These are phyloP conservation scores for Cossypha polioptera DNA, from an alignment of 2,797 vertebrate species.

Conservation along the genomic window DNA sequence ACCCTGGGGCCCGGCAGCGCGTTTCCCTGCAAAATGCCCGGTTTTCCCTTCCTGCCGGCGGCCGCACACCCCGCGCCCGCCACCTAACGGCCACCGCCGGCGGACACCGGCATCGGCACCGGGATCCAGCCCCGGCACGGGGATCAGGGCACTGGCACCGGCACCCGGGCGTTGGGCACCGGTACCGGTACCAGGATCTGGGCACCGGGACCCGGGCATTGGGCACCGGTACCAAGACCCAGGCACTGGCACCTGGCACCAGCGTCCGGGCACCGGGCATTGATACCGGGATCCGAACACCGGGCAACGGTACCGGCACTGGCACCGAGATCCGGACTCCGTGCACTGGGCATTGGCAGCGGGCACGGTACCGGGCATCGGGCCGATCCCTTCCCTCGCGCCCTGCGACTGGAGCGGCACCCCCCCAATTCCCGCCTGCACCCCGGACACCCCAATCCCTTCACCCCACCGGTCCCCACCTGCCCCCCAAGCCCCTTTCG, in stretches of 20 bases:
- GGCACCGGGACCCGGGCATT: accelerated
- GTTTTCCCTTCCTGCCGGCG: neutral
- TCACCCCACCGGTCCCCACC: neutral
- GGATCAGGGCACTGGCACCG: too few relatives aligned
- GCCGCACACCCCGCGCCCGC: constrained; percentile 14
- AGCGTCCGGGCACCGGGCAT: too few relatives aligned
- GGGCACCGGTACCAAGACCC: neutral
- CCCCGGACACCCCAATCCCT: too few relatives aligned
- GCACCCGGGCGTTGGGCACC: neutral
- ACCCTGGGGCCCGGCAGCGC: neutral
- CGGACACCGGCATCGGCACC: neutral
- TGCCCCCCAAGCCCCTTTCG: accelerated
- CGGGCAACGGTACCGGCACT: too few relatives aligned
- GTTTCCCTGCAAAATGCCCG: neutral
- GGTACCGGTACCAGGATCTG: neutral
- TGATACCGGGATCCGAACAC: too few relatives aligned
- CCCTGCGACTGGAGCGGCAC: neutral
- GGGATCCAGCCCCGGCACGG: neutral
- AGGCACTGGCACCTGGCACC: too few relatives aligned
- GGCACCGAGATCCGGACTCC: too few relatives aligned
- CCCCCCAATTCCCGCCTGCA: too few relatives aligned
- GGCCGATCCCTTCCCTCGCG: neutral
- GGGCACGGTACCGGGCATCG: neutral
- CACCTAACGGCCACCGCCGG: constrained; percentile 57
- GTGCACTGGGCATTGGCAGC: neutral